Base-by-base conservation (phyloP, 2,113 vertebrate genomes). In the Rallus limicola region DNA sequence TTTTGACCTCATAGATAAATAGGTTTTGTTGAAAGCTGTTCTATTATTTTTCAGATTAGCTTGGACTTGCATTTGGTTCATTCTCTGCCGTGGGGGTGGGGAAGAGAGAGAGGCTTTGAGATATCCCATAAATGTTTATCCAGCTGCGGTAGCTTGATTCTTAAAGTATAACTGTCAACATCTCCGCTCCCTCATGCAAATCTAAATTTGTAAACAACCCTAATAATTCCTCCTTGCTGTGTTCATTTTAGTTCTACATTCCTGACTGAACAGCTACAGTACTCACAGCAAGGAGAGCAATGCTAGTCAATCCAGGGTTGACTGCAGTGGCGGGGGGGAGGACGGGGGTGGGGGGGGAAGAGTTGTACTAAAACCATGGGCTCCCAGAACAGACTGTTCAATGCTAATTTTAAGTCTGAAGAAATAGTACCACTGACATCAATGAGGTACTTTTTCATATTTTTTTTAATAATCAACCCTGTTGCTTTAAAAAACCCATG, bases 1-100 rank as follows among this genome's bases (percentile, higher is more conserved):
- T 95, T 94, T 97, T 92, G 92, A 97, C 92, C 92, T 95, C 78
- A 86, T 14, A 95, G 95, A 95, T 95, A 93, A 97, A 96, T 91
- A 87, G 92, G 78, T 94, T 97, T 93, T 97, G 89, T 91, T 95
- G 94, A 97, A 93, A 95, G 83, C 89, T 21, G 17, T 29, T 93
- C 89, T 88, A 95, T 97, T 96, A 95, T 93, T 97, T 97, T 94
- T 96, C 92, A 96, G 89, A 95, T 97, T 95, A 95, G 92, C 80
- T 91, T 86, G 75, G 84, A 82, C 91, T 95, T 92, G 84, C 55
- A 90, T 91, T 93, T 87, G 70, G 59, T 77, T 93, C 78, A 85
- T 92, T 95, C 84, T 94, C 48, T 87, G 76, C 50, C 40, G n/a
- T 5, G 60, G 76, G 82, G 90, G 59, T 64, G 48, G 90, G 74